phyloP scores from a whole-genome alignment of 2,797 vertebrate species.

The Numenius phaeopus region DNA sequence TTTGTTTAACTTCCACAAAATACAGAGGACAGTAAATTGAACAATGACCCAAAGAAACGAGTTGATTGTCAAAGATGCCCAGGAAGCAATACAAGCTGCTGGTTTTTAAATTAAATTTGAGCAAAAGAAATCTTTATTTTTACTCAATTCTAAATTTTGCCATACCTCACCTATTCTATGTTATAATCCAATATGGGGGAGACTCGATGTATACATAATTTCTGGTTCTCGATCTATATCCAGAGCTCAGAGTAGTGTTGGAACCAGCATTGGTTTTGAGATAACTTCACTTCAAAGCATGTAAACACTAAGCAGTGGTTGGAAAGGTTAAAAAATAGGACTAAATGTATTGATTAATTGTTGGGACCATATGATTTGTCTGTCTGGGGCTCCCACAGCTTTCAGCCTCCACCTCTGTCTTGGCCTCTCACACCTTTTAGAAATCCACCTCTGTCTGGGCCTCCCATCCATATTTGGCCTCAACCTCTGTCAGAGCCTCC shows the following conservation, averaged over 20 bases:
- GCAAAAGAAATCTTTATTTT: not conserved
- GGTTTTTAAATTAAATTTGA: not conserved
- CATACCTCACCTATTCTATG: not conserved
- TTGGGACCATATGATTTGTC: accelerated
- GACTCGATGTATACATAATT: not conserved
- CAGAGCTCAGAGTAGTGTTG: not conserved
- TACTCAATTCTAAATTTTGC: not conserved
- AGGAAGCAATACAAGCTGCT: not conserved
- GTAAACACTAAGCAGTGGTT: not conserved
- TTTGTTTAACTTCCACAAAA: not conserved
- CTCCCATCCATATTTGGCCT: not conserved
- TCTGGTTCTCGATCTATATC: not conserved
- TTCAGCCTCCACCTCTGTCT: not conserved
- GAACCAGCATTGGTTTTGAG: not conserved
- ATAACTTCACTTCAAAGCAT: not conserved
- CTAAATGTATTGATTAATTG: not conserved
- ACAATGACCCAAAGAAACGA: not conserved
- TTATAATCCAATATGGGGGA: not conserved
- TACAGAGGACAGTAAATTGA: not conserved
- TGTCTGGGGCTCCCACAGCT: not conserved
- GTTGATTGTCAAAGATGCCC: not conserved
- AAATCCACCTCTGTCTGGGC: not conserved
- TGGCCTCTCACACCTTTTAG: not conserved
- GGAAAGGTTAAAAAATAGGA: not conserved
- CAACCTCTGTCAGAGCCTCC: not conserved